These are phyloP conservation scores for Ephialtes manifestator DNA, from an alignment of 2,888 invertebrate genomes.

Conservation along the genomic window DNA sequence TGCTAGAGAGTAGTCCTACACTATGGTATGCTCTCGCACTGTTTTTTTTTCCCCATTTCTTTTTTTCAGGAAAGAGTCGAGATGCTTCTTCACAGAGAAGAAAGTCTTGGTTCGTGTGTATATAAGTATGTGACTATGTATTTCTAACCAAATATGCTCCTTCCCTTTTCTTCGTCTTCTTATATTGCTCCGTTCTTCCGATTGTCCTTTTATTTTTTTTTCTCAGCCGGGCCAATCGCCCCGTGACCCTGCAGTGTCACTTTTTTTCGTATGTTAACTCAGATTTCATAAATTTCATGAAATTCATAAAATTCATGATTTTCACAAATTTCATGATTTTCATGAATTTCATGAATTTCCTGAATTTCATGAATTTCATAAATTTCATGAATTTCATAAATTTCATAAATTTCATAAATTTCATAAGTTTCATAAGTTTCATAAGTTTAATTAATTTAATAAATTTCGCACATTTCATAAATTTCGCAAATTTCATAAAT, in stretches of 20 bases:
- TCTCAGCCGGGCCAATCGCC: slow-evolving; percentile 41
- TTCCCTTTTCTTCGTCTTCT: slow-evolving; percentile 54
- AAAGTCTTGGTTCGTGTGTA: slow-evolving; percentile 6
- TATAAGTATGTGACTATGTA: background rate
- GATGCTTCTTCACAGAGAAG: slow-evolving; percentile 36
- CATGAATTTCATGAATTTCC: too few species aligned
- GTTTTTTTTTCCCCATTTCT: background rate
- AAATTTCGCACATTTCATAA: too few species aligned
- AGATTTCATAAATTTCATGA: slow-evolving; percentile 69
- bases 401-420: too few species aligned
- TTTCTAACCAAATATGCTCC: slow-evolving; percentile 28
- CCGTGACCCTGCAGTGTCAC: slow-evolving; percentile 57
- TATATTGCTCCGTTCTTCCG: too few species aligned
- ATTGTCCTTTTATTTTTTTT: slow-evolving; percentile 36
- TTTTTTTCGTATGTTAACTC: slow-evolving; percentile 76
- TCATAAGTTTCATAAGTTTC: too few species aligned
- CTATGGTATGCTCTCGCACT: slow-evolving; percentile 34
- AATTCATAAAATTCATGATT: too few species aligned
- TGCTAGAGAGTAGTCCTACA: slow-evolving; percentile 58
- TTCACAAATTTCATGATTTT: too few species aligned
- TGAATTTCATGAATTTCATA: too few species aligned
- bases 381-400: too few species aligned
- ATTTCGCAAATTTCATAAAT: too few species aligned
- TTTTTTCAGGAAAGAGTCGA: slow-evolving; percentile 17
- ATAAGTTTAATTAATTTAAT: too few species aligned